Conservation (phyloP, 2,888 invertebrate genomes). For the Plutella xylostella region DNA sequence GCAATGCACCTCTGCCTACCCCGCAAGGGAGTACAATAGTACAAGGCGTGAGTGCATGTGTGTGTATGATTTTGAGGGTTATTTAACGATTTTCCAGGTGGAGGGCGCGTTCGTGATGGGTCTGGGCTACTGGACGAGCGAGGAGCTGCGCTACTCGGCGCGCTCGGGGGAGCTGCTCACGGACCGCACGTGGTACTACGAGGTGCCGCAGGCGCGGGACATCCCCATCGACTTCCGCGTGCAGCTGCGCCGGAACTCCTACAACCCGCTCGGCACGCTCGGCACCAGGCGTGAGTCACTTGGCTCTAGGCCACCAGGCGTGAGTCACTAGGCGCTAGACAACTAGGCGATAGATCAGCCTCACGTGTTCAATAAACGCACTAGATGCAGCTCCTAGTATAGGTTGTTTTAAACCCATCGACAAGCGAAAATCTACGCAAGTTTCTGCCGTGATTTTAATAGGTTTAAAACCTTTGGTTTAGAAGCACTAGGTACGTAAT, state of each 20-base stretch:
- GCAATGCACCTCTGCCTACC: too few species aligned
- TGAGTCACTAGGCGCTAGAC: neutral
- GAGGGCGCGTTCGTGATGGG: conserved; percentile 79
- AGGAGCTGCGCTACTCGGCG: conserved; percentile 69
- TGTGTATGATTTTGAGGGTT: neutral
- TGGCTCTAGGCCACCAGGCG: neutral
- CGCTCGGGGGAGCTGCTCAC: conserved; percentile 71
- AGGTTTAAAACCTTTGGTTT: neutral
- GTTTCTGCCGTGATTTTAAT: neutral
- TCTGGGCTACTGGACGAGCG: conserved; percentile 73
- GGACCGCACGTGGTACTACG: conserved; percentile 77
- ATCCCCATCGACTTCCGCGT: conserved; percentile 74
- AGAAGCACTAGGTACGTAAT: neutral
- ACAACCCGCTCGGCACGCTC: conserved; percentile 66
- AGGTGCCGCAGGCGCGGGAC: conserved; percentile 73
- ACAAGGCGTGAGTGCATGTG: too few species aligned
- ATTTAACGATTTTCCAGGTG: conserved; percentile 43
- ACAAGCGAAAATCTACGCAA: too few species aligned
- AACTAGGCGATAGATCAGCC: neutral
- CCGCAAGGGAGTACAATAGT: too few species aligned
- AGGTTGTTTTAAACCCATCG: neutral
- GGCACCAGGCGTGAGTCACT: conserved; percentile 64
- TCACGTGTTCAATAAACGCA: neutral
- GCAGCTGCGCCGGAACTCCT: conserved; percentile 65
- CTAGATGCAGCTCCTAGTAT: neutral